These are phyloP conservation scores for Gastrophysa polygoni DNA, from an alignment of 2,888 invertebrate species.

Conservation along the genomic window DNA sequence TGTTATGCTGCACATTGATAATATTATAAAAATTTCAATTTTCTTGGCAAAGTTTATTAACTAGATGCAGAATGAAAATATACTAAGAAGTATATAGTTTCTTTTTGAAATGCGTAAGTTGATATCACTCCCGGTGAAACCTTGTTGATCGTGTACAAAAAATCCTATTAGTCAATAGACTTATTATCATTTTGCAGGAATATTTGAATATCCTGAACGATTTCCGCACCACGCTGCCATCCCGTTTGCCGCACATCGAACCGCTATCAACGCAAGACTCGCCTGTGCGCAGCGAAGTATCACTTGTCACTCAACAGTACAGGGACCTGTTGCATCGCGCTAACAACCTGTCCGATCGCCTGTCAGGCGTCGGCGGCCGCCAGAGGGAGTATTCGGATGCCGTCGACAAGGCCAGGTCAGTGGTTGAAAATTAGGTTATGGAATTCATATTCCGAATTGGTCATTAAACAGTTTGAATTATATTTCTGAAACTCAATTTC, in stretches of 20 bases:
- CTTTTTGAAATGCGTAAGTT: no score
- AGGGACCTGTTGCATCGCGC: slow-evolving; percentile 82
- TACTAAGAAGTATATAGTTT: no score
- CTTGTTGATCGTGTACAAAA: no score
- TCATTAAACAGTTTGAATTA: no score
- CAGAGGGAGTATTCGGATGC: slow-evolving; percentile 83
- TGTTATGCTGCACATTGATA: no score
- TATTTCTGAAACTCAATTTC: no score
- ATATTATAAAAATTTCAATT: no score
- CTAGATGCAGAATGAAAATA: no score
- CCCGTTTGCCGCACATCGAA: slow-evolving; percentile 80
- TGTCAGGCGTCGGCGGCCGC: slow-evolving; percentile 78
- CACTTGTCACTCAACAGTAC: slow-evolving; percentile 78
- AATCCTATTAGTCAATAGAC: no score
- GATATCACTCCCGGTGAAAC: no score
- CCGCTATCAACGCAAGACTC: slow-evolving; percentile 73
- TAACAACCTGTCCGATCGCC: slow-evolving; percentile 80
- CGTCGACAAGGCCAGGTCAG: slow-evolving; percentile 73
- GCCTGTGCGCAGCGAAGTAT: slow-evolving; percentile 78
- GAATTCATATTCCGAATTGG: no score
- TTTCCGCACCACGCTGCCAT: slow-evolving; percentile 83
- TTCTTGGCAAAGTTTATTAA: no score
- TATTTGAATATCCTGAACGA: slow-evolving; percentile 84
- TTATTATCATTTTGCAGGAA: slow-evolving; percentile 63
- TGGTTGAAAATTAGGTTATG: background rate